phyloP scores from a whole-genome alignment of 1,140 invertebrate species.

The Sminthurinus signatus region DNA sequence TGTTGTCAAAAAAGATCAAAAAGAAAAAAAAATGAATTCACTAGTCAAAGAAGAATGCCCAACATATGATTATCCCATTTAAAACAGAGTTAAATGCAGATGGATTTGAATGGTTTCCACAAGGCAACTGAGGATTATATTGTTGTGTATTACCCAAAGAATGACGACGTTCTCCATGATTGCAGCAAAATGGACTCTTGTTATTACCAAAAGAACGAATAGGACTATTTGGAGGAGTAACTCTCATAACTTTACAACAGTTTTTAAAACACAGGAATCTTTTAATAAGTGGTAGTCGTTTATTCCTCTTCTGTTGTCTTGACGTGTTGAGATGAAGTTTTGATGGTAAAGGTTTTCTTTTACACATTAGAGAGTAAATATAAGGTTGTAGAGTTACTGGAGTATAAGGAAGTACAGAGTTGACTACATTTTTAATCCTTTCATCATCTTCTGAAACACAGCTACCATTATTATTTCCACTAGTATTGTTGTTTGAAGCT shows the following conservation, averaged over 20 bases:
- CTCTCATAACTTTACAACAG: conserved; percentile 4
- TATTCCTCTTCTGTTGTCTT: neutral
- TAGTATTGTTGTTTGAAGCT: neutral
- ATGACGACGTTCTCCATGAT: neutral
- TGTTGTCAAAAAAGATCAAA: too few relatives aligned
- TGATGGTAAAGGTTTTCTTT: conserved; percentile 7
- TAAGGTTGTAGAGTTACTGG: conserved; percentile 8
- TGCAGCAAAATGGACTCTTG: conserved; percentile 17
- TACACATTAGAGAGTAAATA: neutral
- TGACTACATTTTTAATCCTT: neutral
- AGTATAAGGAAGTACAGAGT: neutral
- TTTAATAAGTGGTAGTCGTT: neutral
- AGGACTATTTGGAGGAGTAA: neutral
- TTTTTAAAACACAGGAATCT: neutral
- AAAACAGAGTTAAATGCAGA: conserved; percentile 11
- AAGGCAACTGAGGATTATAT: too few relatives aligned
- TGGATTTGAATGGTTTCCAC: neutral
- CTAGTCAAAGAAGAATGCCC: conserved; percentile 37
- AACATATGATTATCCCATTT: conserved; percentile 31
- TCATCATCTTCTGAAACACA: neutral
- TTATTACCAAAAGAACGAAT: conserved; percentile 19
- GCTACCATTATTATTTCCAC: neutral
- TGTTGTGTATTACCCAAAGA: neutral
- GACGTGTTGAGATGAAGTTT: too few relatives aligned
- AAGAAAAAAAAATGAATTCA: too few relatives aligned